phyloP scores from a whole-genome alignment of 2,888 invertebrate species.

The Parnassius orleans region DNA sequence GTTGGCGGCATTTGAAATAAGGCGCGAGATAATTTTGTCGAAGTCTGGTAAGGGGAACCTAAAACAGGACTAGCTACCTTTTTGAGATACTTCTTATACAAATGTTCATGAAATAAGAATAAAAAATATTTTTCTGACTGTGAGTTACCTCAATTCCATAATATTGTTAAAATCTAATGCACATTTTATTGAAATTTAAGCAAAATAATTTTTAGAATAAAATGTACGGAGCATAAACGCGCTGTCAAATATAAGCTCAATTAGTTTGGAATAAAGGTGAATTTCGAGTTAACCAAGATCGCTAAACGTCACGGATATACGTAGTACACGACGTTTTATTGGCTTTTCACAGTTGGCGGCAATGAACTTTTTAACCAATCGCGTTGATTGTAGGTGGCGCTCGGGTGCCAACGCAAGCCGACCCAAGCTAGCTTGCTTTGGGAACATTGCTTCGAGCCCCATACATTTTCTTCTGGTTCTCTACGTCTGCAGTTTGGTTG shows the following conservation, averaged over 20 bases:
- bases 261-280: constrained; percentile 27
- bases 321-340: constrained; percentile 65
- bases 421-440: constrained; percentile 76
- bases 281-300: constrained; percentile 34
- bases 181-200: constrained; percentile 49
- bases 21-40: constrained; percentile 74
- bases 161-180: constrained; percentile 43
- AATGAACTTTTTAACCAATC: constrained; percentile 62
- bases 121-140: constrained; percentile 47
- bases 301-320: constrained; percentile 72
- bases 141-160: constrained; percentile 36
- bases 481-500: constrained; percentile 81
- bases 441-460: constrained; percentile 79
- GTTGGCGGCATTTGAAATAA: constrained; percentile 78
- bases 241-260: constrained; percentile 39
- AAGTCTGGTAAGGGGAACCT: constrained; percentile 63
- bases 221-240: constrained; percentile 57
- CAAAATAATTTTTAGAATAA: constrained; percentile 62
- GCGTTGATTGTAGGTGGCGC: constrained; percentile 68
- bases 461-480: constrained; percentile 81
- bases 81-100: constrained; percentile 75
- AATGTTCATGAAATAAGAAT: constrained; percentile 46
- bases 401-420: constrained; percentile 70
- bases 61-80: constrained; percentile 65
- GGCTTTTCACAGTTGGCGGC: constrained; percentile 56